These are phyloP conservation scores for Orbicella faveolata DNA, from an alignment of 64 coral and sea anemone species.

Conservation along the genomic window DNA sequence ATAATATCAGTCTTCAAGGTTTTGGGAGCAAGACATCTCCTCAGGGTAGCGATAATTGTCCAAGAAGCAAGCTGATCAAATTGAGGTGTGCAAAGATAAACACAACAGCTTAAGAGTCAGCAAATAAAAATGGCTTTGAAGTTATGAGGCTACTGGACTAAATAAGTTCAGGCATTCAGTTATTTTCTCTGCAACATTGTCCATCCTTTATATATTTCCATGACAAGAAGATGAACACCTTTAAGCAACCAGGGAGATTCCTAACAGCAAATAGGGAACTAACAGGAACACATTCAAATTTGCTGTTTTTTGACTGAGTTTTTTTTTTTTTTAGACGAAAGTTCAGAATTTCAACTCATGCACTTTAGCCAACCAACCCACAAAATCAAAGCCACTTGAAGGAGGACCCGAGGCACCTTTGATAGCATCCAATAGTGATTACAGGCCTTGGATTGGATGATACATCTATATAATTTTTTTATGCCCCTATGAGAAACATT, in stretches of 20 bases:
- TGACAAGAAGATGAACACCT: too few species aligned
- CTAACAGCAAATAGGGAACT: too few species aligned
- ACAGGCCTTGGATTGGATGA: too few species aligned
- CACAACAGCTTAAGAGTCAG: not conserved
- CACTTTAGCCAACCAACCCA: not conserved
- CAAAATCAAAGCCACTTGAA: slow-evolving; percentile 3
- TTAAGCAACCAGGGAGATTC: too few species aligned
- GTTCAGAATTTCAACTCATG: not conserved
- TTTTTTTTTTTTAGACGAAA: too few species aligned
- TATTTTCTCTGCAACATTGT: too few species aligned
- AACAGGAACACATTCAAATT: too few species aligned
- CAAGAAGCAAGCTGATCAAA: not conserved
- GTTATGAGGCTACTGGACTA: not conserved
- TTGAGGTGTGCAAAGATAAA: not conserved
- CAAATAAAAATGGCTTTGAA: slow-evolving; percentile 4
- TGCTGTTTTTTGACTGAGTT: too few species aligned
- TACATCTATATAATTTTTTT: too few species aligned
- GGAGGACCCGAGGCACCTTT: not conserved
- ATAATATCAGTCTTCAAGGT: not conserved
- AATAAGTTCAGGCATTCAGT: too few species aligned
- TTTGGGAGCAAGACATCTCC: not conserved
- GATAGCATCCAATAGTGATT: not conserved
- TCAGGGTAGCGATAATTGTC: not conserved
- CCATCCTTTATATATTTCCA: too few species aligned
- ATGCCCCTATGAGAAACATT: not conserved